These are phyloP conservation scores for Ferdinandea cuprea DNA, from an alignment of 2,888 invertebrate genomes.

Conservation along the genomic window DNA sequence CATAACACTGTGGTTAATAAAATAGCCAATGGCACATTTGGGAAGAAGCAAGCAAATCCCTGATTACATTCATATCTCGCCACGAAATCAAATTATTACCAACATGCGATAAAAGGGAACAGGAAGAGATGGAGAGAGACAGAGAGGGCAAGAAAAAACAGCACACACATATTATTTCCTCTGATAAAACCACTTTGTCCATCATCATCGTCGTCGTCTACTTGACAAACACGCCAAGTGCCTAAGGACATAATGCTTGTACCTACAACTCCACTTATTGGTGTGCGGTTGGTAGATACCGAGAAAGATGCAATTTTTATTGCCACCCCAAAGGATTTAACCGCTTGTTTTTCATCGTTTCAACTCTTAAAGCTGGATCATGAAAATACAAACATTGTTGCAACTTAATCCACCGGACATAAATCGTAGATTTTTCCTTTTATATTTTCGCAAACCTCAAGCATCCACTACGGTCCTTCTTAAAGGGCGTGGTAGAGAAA, in stretches of 20 bases:
- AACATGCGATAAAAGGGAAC: no score
- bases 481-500: no score
- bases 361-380: not conserved
- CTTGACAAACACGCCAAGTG: not conserved
- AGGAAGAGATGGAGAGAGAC: no score
- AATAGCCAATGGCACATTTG: slow-evolving; percentile 6
- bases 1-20: slow-evolving; percentile 36
- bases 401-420: not conserved
- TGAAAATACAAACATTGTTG: slow-evolving; percentile 4
- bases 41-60: slow-evolving; percentile 16
- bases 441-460: no score
- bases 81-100: slow-evolving; percentile 48
- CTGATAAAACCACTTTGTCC: no score
- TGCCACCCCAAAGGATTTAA: not conserved
- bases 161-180: not conserved
- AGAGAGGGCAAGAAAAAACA: slow-evolving; percentile 1
- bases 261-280: no score
- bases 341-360: not conserved
- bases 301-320: no score
- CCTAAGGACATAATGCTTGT: not conserved
- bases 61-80: slow-evolving; percentile 49
- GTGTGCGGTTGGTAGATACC: no score
- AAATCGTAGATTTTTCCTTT: slow-evolving; percentile 10
- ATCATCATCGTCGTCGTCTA: slow-evolving; percentile 17
- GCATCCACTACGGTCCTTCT: no score